Conservation (phyloP, 1,140 invertebrate genomes). For the Pachypsylla venusta region DNA sequence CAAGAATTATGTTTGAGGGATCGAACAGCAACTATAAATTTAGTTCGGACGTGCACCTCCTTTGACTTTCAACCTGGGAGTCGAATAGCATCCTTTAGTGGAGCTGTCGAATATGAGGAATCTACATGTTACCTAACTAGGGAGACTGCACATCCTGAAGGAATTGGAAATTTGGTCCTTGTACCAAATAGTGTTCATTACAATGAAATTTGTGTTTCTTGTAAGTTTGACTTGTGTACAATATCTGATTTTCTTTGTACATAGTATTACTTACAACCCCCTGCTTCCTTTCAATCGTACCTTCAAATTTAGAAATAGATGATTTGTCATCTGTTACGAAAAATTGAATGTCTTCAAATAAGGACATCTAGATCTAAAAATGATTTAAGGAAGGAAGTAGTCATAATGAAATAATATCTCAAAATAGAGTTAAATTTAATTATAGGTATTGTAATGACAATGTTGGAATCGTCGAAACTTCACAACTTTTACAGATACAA, state of each 20-base stretch:
- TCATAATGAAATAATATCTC: too few species aligned
- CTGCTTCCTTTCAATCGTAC: too few species aligned
- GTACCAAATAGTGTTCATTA: slow-evolving; percentile 76
- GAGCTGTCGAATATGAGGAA: slow-evolving; percentile 71
- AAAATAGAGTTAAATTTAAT: too few species aligned
- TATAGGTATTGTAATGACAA: too few species aligned
- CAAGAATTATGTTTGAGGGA: slow-evolving; percentile 72
- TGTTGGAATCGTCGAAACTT: too few species aligned
- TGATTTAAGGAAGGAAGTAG: too few species aligned
- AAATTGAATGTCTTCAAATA: too few species aligned
- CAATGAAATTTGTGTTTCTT: slow-evolving; percentile 73
- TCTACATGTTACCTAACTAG: slow-evolving; percentile 75
- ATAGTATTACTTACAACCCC: too few species aligned
- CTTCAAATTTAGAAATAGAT: too few species aligned
- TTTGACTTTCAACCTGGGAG: slow-evolving; percentile 82
- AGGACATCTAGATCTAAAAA: too few species aligned
- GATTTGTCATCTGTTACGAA: too few species aligned
- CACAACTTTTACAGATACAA: too few species aligned
- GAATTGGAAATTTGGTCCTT: slow-evolving; percentile 66
- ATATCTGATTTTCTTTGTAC: neutral
- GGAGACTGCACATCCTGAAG: slow-evolving; percentile 68
- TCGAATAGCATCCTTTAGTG: slow-evolving; percentile 61
- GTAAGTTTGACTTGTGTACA: slow-evolving; percentile 39
- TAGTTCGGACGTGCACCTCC: slow-evolving; percentile 63
- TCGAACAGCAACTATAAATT: slow-evolving; percentile 57